Base-by-base conservation (phyloP, 2,113 vertebrate species). In the Psittacara wagleri region DNA sequence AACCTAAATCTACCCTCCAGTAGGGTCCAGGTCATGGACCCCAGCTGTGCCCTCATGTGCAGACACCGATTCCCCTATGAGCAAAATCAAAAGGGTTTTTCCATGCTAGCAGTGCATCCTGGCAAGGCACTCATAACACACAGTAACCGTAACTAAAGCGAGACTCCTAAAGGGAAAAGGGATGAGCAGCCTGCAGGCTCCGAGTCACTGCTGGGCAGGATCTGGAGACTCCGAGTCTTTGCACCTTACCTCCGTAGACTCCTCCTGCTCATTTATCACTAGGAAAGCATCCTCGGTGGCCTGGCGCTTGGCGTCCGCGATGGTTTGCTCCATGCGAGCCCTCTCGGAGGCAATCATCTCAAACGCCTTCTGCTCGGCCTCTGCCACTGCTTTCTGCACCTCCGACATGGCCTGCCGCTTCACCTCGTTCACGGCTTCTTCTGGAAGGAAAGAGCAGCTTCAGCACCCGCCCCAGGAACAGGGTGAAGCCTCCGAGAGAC, bases 381-480 rank as follows among this genome's bases (percentile, higher is more conserved):
- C 99, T 0, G 99, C 99, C 48, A 99, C 99, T 0, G 99, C 99
- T 83, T 99, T 99, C 97, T 99, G 99, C 63, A 99, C 99, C 98
- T 99, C 99, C 1, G 99, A 99, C 99, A 99, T 99, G 88, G 99
- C 99, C 98, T 99, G 99, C 13, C 99, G 98, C 97, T 99, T 99
- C 97, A 99, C 99, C 96, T 99, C 99, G 31, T 99, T 99, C 97
- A 99, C 99, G 1, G 99, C 99, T 94, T 99, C 99, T 97, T 99
- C 99, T 99, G 96, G 59, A 98, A 97, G 97, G 87, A 97, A 96
- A 97, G 79, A 73, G 94, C 29, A 90, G 76, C 96, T 90, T 97
- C 96, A 97, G 78, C 96, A 78, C 95, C 92, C 5, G 13, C 51
- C 90, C 24, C 2, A 14, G 43, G 25, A n/a, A 24, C 0, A 3